These are phyloP conservation scores for Poecilobothrus nobilitatus DNA, from an alignment of 2,888 invertebrate species.

Conservation along the genomic window DNA sequence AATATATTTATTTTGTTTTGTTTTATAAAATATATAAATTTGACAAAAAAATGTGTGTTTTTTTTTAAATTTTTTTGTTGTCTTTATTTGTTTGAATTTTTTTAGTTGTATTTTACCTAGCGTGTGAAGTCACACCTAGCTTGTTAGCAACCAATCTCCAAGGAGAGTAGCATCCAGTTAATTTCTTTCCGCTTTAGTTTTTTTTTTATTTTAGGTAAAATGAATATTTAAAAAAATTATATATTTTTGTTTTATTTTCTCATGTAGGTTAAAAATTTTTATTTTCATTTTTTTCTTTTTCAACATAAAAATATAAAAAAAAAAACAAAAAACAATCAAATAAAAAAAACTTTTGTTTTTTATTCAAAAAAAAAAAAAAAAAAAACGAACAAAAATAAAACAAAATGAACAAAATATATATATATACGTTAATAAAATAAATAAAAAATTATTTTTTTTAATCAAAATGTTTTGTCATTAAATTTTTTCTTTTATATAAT, in stretches of 20 bases:
- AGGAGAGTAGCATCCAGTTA: slow-evolving; percentile 74
- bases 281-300: slow-evolving; percentile 16
- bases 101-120: slow-evolving; percentile 29
- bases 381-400: background rate
- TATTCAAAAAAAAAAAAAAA: background rate
- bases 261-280: slow-evolving; percentile 17
- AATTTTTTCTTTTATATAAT: no score
- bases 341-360: background rate
- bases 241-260: slow-evolving; percentile 14
- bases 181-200: slow-evolving; percentile 53
- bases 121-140: slow-evolving; percentile 71
- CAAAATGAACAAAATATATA: no score
- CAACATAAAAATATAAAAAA: slow-evolving; percentile 15
- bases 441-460: no score
- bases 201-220: slow-evolving; percentile 21
- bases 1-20: background rate
- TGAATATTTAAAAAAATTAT: slow-evolving; percentile 15
- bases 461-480: no score
- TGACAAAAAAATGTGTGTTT: slow-evolving; percentile 11
- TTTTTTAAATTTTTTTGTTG: slow-evolving; percentile 22
- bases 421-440: no score
- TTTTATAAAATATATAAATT: background rate
- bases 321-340: background rate
- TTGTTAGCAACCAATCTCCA: slow-evolving; percentile 91
- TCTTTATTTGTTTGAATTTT: slow-evolving; percentile 23